Base-by-base conservation (phyloP, 2,888 invertebrate species). In the Eutolmus rufibarbis region DNA sequence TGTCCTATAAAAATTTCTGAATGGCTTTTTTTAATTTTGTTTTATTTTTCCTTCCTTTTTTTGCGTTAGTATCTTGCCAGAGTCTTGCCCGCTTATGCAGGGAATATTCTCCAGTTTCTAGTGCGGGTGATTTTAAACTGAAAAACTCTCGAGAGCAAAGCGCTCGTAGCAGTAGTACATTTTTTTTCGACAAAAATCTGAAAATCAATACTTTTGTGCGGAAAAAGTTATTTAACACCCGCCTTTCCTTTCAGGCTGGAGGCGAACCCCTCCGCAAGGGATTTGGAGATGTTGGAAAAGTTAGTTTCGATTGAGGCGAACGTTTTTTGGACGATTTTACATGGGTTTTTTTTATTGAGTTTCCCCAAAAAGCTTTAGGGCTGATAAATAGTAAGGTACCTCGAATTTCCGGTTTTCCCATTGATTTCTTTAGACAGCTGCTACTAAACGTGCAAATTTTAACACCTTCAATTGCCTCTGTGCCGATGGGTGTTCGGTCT, bases 151-250 rank as follows among this genome's bases (percentile, higher is more conserved):
- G 8, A 31, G 34, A 40, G 34, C 37, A n/a, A 23, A 66, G 28
- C 23, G 66, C 12, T 19, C 43, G 43, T 28, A 79, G 43, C 28
- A 79, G 43, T 40, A 79, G 46, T 79, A 76, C 34, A 7, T 28
- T 37, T 78, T 78, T 79, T 79, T 46, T 28, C 46, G 40, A 14
- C 16, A 66, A 66, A 79, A 79, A 43, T 79, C 79, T 79, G 79
- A 79, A 79, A 79, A 79, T 79, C 79, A 79, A 79, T 79, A 79
- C 79, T 79, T 79, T 79, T 43, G 9, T 46, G 37, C 31, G 43
- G 28, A 79, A 46, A 79, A 79, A 43, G 79, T 79, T 79, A 46
- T 46, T 79, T 9, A 23, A 43, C 16, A 23, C 40, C 23, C 78
- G 40, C 23, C 16, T 79, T 79, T 19, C 79, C 12, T 40, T 43